Base-by-base conservation (phyloP, 2,113 vertebrate species). In the Petaurus breviceps region DNA sequence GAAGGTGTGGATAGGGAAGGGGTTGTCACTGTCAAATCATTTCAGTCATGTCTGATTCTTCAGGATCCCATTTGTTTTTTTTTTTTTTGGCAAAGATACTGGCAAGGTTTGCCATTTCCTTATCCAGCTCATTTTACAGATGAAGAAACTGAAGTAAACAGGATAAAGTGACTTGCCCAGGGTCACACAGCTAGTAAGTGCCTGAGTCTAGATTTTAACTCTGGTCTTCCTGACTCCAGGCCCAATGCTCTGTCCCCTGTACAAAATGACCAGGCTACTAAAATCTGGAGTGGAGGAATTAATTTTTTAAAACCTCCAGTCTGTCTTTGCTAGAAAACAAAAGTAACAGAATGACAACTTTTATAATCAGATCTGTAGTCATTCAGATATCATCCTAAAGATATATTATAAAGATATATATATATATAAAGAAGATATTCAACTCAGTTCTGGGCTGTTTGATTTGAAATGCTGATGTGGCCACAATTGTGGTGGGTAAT, bases 241-340 rank as follows among this genome's bases (percentile, higher is more conserved):
- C 68, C 19, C 19, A 8, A 2, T 8, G 2, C 37, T 84, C n/a
- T 84, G 2, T 84, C 19, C 37, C 4, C 37, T 84, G 19, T 84
- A n/a, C 12, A n/a, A 94, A 95, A 97, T 94, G 51, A 12, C 84
- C 3, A 77, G 6, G 50, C 51, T 53, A 91, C n/a, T 84, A 51
- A 95, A 31, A 54, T 95, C 92, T 68, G 25, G 46, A 31, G 7
- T 47, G 55, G 91, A 95, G 77, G 51, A 96, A 10, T 84, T 61
- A 91, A 91, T 51, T 0, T 90, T 95, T 96, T 93, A 50, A 97
- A 91, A 94, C 5, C 77, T 97, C 22, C 8, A 92, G 93, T 93
- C 95, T 89, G 50, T 91, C 51, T 28, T 91, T 1, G 89, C 94
- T 90, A 68, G n/a, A 94, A 43, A 37, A 90, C 96, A 96, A 50